Conservation (phyloP, 2,113 vertebrate species). For the Labeo catla region DNA sequence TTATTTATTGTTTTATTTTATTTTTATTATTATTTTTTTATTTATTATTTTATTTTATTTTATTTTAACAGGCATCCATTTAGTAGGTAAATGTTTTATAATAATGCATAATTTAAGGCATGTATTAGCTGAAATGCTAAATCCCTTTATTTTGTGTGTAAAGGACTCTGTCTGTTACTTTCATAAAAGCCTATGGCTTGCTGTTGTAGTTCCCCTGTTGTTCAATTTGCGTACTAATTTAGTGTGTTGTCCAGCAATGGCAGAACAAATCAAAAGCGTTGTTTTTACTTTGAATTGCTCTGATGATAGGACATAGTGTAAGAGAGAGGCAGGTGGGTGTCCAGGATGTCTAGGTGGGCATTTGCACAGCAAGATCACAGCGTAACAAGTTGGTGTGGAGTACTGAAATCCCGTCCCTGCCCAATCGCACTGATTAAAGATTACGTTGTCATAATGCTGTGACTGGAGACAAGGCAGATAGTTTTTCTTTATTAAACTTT, state of each 20-base stretch:
- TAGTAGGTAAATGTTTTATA: too few relatives aligned
- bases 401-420: slow-evolving; percentile 47
- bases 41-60: too few relatives aligned
- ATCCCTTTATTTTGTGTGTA: too few relatives aligned
- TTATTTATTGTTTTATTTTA: too few relatives aligned
- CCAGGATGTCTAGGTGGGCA: slow-evolving; percentile 40
- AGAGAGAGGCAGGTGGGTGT: slow-evolving; percentile 11
- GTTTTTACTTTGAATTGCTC: neutral
- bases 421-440: slow-evolving; percentile 65
- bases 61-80: too few relatives aligned
- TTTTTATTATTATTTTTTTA: too few relatives aligned
- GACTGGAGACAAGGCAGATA: slow-evolving; percentile 50
- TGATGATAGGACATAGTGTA: neutral
- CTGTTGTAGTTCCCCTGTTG: too few relatives aligned
- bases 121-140: too few relatives aligned
- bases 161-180: too few relatives aligned
- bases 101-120: too few relatives aligned
- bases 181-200: too few relatives aligned
- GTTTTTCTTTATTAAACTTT: slow-evolving; percentile 70
- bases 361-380: slow-evolving; percentile 62
- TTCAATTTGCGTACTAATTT: neutral
- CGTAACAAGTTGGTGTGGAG: slow-evolving; percentile 46
- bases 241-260: slow-evolving; percentile 10
- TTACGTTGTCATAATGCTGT: slow-evolving; percentile 62
- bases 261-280: slow-evolving; percentile 24